phyloP scores from a whole-genome alignment of 1,140 invertebrate species.

The Drosophila bocki region DNA sequence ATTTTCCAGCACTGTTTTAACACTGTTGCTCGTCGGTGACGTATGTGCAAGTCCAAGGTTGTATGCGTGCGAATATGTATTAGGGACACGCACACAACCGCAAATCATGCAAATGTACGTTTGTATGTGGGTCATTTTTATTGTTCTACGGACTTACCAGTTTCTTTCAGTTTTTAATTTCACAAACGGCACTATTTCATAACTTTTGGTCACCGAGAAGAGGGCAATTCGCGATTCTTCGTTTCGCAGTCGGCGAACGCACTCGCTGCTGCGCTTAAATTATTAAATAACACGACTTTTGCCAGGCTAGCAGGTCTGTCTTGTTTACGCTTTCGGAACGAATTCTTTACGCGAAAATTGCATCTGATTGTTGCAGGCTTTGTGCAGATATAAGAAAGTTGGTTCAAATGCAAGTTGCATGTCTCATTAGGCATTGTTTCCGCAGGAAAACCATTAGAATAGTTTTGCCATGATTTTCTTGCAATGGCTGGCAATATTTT shows the following conservation, averaged over 20 bases:
- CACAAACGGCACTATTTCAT: constrained; percentile 30
- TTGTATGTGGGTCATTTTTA: constrained; percentile 56
- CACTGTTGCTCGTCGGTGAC: constrained; percentile 44
- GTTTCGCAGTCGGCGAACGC: constrained; percentile 22
- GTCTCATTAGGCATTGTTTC: constrained; percentile 45
- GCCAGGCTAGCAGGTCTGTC: constrained; percentile 10
- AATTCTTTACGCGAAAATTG: constrained; percentile 33
- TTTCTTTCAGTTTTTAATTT: constrained; percentile 36
- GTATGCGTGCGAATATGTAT: constrained; percentile 35
- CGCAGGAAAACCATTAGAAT: constrained; percentile 35
- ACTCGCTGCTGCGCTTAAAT: constrained; percentile 49
- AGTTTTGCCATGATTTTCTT: constrained; percentile 48
- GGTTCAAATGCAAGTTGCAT: constrained; percentile 47
- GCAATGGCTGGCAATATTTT: constrained; percentile 41
- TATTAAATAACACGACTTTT: constrained; percentile 73
- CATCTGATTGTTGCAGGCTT: constrained; percentile 5
- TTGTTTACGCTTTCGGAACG: constrained; percentile 31
- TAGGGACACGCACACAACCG: constrained; percentile 4
- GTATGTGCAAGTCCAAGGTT: constrained; percentile 21
- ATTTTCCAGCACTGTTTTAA: constrained; percentile 32
- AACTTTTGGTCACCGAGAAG: not conserved
- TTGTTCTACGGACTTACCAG: constrained; percentile 45
- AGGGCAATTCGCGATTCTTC: not conserved
- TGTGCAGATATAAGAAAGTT: constrained; percentile 23
- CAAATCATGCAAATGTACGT: constrained; percentile 28